These are phyloP conservation scores for Linepithema humile DNA, from an alignment of 1,140 invertebrate genomes.

Conservation along the genomic window DNA sequence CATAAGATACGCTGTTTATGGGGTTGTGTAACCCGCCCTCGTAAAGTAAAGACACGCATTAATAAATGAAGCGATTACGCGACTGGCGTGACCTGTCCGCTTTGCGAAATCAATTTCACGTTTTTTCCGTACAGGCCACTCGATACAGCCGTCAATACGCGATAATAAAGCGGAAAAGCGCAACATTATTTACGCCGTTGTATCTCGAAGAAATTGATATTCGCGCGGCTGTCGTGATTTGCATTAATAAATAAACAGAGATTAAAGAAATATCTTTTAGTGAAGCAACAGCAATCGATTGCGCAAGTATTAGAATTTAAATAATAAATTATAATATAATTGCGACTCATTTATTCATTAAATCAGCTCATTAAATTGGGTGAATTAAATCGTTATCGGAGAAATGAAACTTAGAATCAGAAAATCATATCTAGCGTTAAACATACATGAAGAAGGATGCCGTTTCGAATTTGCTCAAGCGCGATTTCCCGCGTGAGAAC, in stretches of 20 bases:
- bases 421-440: neutral
- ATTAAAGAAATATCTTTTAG: neutral
- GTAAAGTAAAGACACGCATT: constrained; percentile 75
- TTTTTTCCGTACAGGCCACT: constrained; percentile 12
- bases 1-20: constrained; percentile 78
- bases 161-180: constrained; percentile 24
- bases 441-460: too few relatives aligned
- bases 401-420: neutral
- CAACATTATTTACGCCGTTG: constrained; percentile 15
- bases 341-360: too few relatives aligned
- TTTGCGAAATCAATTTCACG: constrained; percentile 46
- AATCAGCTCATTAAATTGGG: too few relatives aligned
- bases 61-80: constrained; percentile 72
- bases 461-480: neutral
- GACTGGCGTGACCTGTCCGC: constrained; percentile 26
- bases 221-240: neutral
- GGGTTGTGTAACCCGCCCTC: constrained; percentile 76
- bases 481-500: neutral
- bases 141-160: neutral
- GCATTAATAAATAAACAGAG: constrained; percentile 6
- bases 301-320: neutral
- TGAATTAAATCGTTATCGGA: neutral
- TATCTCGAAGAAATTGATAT: neutral
- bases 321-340: too few relatives aligned
- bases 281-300: neutral